Evolutionary conservation across 2,888 invertebrate genomes (phyloP).

Genomic region (Euphydryas editha): DNA sequence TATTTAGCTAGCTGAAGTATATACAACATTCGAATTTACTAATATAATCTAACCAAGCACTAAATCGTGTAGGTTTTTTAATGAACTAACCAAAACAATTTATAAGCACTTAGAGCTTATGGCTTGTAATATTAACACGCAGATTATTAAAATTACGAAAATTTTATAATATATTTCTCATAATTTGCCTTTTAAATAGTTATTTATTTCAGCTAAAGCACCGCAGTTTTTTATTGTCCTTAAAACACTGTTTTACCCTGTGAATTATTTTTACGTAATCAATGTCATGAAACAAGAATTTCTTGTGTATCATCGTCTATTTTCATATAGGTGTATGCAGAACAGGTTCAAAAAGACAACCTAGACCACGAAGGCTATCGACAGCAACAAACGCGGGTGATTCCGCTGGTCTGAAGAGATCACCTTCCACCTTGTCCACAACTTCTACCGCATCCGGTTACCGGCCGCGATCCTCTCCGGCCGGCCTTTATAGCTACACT

Average conservation of each 20-base stretch:
- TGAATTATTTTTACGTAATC: not conserved
- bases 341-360: slow-evolving; percentile 78
- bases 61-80: not conserved
- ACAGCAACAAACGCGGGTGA: slow-evolving; percentile 61
- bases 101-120: not conserved
- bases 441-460: slow-evolving; percentile 76
- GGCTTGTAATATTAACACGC: slow-evolving; percentile 13
- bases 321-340: slow-evolving; percentile 72
- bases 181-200: slow-evolving; percentile 9
- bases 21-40: not conserved
- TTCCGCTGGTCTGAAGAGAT: slow-evolving; percentile 61
- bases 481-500: slow-evolving; percentile 90
- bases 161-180: not conserved
- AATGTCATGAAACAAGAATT: not conserved
- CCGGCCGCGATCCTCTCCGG: slow-evolving; percentile 90
- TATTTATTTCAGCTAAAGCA: not conserved
- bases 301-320: slow-evolving; percentile 23
- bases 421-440: slow-evolving; percentile 76
- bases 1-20: not conserved
- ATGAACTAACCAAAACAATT: not conserved
- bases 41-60: slow-evolving; percentile 9
- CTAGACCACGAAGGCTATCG: slow-evolving; percentile 74
- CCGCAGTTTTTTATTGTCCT: not conserved
- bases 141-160: not conserved
- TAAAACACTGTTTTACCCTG: not conserved